Evolutionary conservation across 2,888 invertebrate genomes (phyloP).

Genomic region (Leptarthrus brevirostris): DNA sequence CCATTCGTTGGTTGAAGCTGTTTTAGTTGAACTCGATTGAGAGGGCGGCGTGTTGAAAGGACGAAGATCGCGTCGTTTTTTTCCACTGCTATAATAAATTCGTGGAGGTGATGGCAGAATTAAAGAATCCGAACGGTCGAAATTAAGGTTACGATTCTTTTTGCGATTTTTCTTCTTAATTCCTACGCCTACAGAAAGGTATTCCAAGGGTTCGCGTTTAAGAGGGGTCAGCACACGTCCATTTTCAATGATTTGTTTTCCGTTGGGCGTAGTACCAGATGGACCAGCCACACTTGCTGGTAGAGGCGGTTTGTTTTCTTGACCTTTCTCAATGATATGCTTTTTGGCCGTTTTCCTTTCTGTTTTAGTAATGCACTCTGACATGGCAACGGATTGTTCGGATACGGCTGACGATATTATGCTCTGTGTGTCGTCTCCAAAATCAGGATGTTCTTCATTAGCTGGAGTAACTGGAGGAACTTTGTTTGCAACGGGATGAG

Average conservation of each 20-base stretch:
- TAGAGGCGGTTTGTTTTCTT: conserved; percentile 62
- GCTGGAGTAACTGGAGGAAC: conserved; percentile 78
- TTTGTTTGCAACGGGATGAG: conserved; percentile 67
- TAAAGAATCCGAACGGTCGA: conserved; percentile 77
- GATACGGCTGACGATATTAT: conserved; percentile 81
- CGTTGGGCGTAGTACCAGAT: conserved; percentile 49
- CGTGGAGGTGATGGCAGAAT: conserved; percentile 77
- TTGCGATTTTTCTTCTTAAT: conserved; percentile 80
- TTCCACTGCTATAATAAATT: conserved; percentile 71
- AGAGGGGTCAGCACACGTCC: conserved; percentile 73
- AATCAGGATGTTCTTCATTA: conserved; percentile 74
- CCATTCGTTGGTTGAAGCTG: conserved; percentile 68
- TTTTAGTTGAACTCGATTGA: conserved; percentile 51
- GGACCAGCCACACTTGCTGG: conserved; percentile 52
- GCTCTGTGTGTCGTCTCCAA: conserved; percentile 75
- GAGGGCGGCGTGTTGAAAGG: conserved; percentile 67
- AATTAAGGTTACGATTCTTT: conserved; percentile 70
- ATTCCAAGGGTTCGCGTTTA: conserved; percentile 80
- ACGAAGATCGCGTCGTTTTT: conserved; percentile 71
- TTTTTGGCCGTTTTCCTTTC: conserved; percentile 69
- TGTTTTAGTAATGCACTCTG: conserved; percentile 73
- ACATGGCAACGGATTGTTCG: conserved; percentile 77
- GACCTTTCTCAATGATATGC: conserved; percentile 63
- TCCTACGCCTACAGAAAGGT: conserved; percentile 74
- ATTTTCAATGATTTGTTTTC: conserved; percentile 62